These are phyloP conservation scores for Rhynchonema sp. DNA, from an alignment of 2,888 invertebrate species.

Conservation along the genomic window DNA sequence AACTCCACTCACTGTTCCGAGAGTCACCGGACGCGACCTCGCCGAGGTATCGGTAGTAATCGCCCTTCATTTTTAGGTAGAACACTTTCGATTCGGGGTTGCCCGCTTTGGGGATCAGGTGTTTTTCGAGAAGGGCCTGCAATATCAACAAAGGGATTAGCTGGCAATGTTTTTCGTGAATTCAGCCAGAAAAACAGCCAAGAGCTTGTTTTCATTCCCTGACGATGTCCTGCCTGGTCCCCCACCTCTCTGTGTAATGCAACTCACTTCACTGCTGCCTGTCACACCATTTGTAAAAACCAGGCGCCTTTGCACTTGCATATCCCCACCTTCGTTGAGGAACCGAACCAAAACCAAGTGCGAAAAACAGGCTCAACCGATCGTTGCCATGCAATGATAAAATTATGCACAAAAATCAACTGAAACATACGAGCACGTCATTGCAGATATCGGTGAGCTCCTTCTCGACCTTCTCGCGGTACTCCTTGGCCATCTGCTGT, in stretches of 20 bases:
- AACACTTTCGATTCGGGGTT: slow-evolving; percentile 96
- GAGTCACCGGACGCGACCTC: slow-evolving; percentile 94
- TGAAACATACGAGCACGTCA: slow-evolving; percentile 51
- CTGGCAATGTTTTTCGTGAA: not conserved
- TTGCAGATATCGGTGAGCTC: slow-evolving; percentile 97
- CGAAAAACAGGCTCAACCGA: not conserved
- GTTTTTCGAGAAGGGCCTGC: slow-evolving; percentile 83
- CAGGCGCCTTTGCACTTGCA: too few species aligned
- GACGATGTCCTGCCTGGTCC: too few species aligned
- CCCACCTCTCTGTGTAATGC: too few species aligned
- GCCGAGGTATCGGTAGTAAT: slow-evolving; percentile 97
- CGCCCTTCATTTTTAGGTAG: slow-evolving; percentile 99
- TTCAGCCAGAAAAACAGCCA: too few species aligned
- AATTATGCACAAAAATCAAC: too few species aligned
- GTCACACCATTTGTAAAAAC: too few species aligned
- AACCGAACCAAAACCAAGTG: too few species aligned
- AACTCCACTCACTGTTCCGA: slow-evolving; percentile 53
- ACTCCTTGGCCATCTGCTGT: slow-evolving; percentile 98
- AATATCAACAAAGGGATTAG: slow-evolving; percentile 22
- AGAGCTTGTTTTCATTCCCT: too few species aligned
- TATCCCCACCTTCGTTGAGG: too few species aligned
- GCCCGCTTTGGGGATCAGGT: slow-evolving; percentile 91
- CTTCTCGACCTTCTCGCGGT: slow-evolving; percentile 97
- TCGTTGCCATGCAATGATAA: not conserved
- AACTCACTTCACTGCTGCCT: too few species aligned